Conservation (phyloP, 2,113 vertebrate genomes). For the Cryptomyrus ogoouensis region DNA sequence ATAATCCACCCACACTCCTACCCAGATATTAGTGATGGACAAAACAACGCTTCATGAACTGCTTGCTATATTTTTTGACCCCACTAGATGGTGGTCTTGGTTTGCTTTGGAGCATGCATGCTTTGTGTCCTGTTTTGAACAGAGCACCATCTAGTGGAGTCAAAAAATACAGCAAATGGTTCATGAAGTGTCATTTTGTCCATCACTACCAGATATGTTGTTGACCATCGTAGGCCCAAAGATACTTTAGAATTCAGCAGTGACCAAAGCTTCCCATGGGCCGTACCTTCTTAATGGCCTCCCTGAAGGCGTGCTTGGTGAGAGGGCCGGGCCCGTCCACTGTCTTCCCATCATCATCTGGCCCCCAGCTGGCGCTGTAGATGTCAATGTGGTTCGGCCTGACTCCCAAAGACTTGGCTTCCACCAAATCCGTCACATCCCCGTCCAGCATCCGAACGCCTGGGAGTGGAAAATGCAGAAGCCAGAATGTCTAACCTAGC, state of each 20-base stretch:
- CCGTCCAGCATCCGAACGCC: slow-evolving; percentile 90
- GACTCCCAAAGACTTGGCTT: slow-evolving; percentile 85
- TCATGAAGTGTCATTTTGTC: neutral
- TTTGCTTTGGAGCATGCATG: neutral
- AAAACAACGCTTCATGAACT: neutral
- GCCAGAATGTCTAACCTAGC: neutral
- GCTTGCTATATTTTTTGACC: neutral
- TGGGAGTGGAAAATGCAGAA: slow-evolving; percentile 35
- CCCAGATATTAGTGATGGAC: neutral
- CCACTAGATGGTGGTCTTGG: neutral
- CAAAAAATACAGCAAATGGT: neutral
- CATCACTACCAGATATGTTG: neutral
- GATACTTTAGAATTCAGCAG: neutral
- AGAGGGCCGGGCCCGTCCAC: slow-evolving; percentile 87
- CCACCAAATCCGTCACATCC: slow-evolving; percentile 88
- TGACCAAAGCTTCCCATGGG: neutral
- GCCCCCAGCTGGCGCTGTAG: slow-evolving; percentile 94
- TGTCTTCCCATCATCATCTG: slow-evolving; percentile 86
- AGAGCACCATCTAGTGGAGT: neutral
- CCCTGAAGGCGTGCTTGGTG: slow-evolving; percentile 78
- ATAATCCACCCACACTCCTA: neutral
- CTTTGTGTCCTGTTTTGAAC: neutral
- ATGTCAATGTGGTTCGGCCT: slow-evolving; percentile 85
- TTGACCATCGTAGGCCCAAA: neutral
- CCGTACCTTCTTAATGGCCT: slow-evolving; percentile 75